A percentile compares a stretch with the other conserved stretches of the same genome.
phyloP scores from a whole-genome alignment of 1,140 invertebrate genomes.

The Aphis gossypii region DNA sequence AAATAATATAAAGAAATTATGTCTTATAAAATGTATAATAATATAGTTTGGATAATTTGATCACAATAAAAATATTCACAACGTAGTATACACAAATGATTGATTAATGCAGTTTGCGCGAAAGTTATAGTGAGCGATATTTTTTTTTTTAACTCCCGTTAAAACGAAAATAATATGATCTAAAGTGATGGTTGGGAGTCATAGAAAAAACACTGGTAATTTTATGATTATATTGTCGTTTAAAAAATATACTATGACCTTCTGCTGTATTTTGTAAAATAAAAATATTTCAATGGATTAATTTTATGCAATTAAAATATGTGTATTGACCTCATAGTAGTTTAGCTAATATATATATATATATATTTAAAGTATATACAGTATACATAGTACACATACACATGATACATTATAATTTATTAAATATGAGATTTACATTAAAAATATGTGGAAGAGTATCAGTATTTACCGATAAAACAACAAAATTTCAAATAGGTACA shows the following conservation, averaged over 20 bases:
- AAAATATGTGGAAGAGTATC: too few species aligned
- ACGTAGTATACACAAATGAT: neutral
- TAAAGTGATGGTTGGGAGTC: neutral
- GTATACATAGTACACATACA: too few species aligned
- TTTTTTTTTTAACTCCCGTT: neutral
- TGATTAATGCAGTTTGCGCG: neutral
- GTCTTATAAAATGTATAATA: too few species aligned
- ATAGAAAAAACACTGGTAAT: neutral
- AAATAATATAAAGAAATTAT: neutral
- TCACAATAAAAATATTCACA: neutral
- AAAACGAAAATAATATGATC: neutral
- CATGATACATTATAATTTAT: too few species aligned
- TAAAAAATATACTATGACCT: neutral
- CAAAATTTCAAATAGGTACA: too few species aligned
- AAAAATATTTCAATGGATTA: neutral
- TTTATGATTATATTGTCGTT: neutral
- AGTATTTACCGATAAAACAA: too few species aligned
- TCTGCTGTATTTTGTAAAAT: neutral
- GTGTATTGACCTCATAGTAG: neutral
- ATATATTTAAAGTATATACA: too few species aligned
- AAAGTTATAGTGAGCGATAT: neutral
- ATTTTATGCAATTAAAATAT: neutral
- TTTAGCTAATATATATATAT: neutral
- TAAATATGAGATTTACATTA: too few species aligned
- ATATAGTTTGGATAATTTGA: neutral